Base-by-base conservation (phyloP, 2,888 invertebrate genomes). In the Achlya flavicornis region DNA sequence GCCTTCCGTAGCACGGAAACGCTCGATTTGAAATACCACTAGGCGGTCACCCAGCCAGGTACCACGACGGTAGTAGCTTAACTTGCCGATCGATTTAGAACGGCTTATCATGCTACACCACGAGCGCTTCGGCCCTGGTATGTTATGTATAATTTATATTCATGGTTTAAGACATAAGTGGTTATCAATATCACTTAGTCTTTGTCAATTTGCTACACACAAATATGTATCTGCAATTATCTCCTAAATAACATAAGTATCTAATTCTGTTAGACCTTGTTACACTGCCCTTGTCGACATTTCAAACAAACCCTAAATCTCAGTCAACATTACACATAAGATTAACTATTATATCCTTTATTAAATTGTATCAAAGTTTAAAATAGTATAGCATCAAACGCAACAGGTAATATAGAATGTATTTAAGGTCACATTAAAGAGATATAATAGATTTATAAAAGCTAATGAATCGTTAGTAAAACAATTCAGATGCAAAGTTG, bases 401-500 rank as follows among this genome's bases (percentile, higher is more conserved):
- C 10, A 19, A 53, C 53, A 10, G 4, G 53, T 53, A 53, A 53
- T 53, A 19, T 53, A 53, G 48, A 16, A 16, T 16, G 8, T 48
- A 48, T 8, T 48, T 48, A 53, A 53, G 53, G 53, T 3, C 6
- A 48, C 48, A 48, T 48, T 48, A 48, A 48, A 16, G n/a, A 7
- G 53, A 53, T 14, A 14, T 53, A 53, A 53, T 53, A n/a, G 53
- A 19, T 7, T 3, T 53, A 53, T 53, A 53, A 19, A 53, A 53
- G 6, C n/a, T 53, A 53, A 53, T 53, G 53, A 46, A 46, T 46
- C 46, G 46, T 46, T 2, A 53, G 53, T 53, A 53, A 53, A 19
- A 19, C 16, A 4, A 53, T n/a, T 53, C 19, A 8, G 19, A 53
- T 19, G 14, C 10, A 53, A 19, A 19, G n/a, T 53, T 53, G 53